Base-by-base conservation (phyloP, 2,113 vertebrate species). In the Trogon surrucura region DNA sequence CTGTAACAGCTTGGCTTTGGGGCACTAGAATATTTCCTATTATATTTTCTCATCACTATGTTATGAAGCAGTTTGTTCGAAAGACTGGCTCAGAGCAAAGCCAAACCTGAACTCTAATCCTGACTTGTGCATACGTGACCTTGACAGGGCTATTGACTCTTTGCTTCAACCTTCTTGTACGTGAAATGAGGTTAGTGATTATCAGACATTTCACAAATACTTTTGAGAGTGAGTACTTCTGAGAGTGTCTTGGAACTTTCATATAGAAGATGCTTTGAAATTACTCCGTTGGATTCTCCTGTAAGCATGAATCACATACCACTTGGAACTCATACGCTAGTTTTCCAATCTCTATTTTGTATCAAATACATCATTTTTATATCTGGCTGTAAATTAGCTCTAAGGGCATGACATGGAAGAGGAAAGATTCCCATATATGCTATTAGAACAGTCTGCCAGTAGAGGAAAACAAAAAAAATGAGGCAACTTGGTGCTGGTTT, bases 341-440 rank as follows among this genome's bases (percentile, higher is more conserved):
- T 91, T 91, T 81, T 84, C 41, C 81, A 85, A 1, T 82, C 34
- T 75, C 58, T 72, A 21, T 69, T 87, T 87, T 87, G 38, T 65
- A 65, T 72, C 29, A 21, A 10, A 29, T 80, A 70, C 5, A 56
- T 92, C 13, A 50, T 60, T 53, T 95, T 88, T 80, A 62, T 72
- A 62, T 72, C 41, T n/a, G 70, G 22, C 50, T 82, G 78, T 94
- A 91, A 91, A 89, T 91, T 61, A 85, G 30, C 81, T 91, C 27
- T 92, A 36, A 77, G 47, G 41, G 54, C 38, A 82, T 79, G 38
- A 29, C 13, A 5, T 36, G 41, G 16, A 70, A 66, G 54, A 79
- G 29, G n/a, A 70, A n/a, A 58, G 30, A 13, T 89, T 94, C n/a
- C 45, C 66, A 13, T 64, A 34, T 14, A 3, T 71, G 26, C 38